These are phyloP conservation scores for Dermochelys coriacea DNA, from an alignment of 2,797 vertebrate genomes.

Conservation along the genomic window DNA sequence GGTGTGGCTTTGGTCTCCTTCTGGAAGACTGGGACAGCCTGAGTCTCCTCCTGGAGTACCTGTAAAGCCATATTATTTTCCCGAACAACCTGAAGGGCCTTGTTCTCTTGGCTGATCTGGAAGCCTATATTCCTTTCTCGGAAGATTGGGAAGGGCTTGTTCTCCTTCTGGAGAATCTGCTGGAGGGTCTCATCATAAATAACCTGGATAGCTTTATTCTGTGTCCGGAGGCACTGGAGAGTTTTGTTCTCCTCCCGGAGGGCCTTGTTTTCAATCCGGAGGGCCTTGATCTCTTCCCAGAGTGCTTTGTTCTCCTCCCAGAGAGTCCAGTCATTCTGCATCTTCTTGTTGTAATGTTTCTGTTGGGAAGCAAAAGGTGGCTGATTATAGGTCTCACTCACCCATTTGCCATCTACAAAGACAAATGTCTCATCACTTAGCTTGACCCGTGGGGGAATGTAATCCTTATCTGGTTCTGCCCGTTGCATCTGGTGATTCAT, in stretches of 20 bases:
- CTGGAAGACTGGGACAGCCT: neutral
- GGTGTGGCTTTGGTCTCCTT: neutral
- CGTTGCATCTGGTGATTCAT: constrained; percentile 31
- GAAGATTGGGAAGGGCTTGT: neutral
- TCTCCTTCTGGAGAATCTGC: constrained; percentile 59
- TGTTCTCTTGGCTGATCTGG: constrained; percentile 10
- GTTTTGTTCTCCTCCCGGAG: constrained; percentile 78
- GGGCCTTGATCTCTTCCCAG: constrained; percentile 72
- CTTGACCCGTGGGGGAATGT: constrained; percentile 43
- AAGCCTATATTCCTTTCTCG: neutral
- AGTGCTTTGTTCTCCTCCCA: constrained; percentile 77
- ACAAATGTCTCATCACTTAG: constrained; percentile 68
- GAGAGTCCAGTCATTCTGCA: constrained; percentile 62
- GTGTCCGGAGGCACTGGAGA: constrained; percentile 66
- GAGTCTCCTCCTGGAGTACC: constrained; percentile 53
- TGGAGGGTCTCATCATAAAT: constrained; percentile 54
- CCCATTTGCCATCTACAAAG: constrained; percentile 72
- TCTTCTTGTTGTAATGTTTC: constrained; percentile 56
- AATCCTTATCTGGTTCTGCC: constrained; percentile 57
- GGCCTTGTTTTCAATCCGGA: constrained; percentile 63
- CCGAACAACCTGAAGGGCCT: constrained; percentile 37
- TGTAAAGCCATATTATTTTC: constrained; percentile 58
- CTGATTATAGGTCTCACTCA: constrained; percentile 65
- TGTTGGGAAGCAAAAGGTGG: constrained; percentile 35
- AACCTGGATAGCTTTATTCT: constrained; percentile 26